phyloP scores from a whole-genome alignment of 2,888 invertebrate genomes.

The Eilema griseolum region DNA sequence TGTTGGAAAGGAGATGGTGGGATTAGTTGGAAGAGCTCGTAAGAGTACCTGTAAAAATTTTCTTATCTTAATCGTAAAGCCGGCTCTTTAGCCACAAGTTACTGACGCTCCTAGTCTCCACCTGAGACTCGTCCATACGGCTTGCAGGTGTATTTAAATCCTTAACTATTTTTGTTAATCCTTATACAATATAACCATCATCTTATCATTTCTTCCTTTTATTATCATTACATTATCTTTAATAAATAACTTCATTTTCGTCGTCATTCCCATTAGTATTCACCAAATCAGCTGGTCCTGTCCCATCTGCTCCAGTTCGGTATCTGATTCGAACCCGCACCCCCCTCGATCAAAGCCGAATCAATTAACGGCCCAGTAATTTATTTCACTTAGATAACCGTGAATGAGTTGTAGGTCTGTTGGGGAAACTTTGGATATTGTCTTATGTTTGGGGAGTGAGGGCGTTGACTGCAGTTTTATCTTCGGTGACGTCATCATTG shows the following conservation, averaged over 20 bases:
- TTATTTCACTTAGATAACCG: slow-evolving; percentile 70
- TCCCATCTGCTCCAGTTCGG: slow-evolving; percentile 16
- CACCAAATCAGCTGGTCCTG: slow-evolving; percentile 22
- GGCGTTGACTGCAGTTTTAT: not conserved
- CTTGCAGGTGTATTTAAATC: no score
- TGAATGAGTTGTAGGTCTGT: slow-evolving; percentile 40
- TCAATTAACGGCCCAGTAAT: slow-evolving; percentile 71
- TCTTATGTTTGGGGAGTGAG: slow-evolving; percentile 18
- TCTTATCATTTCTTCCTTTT: not conserved
- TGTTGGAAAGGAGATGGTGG: no score
- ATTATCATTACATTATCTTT: not conserved
- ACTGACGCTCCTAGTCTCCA: no score
- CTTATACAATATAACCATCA: no score
- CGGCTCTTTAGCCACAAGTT: no score
- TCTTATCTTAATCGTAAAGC: no score
- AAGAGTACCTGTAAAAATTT: no score
- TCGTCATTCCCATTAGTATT: slow-evolving; percentile 17
- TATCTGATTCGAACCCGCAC: slow-evolving; percentile 26
- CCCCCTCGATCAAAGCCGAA: slow-evolving; percentile 61
- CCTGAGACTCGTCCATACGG: no score
- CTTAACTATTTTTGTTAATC: no score
- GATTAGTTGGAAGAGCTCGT: no score
- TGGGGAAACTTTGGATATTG: slow-evolving; percentile 51
- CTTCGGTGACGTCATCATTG: slow-evolving; percentile 7
- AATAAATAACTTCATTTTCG: not conserved